Evolutionary conservation across 2,113 vertebrate genomes (phyloP), one percentile per base, ranked within the genome.

Genomic region (Zapus hudsonius): DNA sequence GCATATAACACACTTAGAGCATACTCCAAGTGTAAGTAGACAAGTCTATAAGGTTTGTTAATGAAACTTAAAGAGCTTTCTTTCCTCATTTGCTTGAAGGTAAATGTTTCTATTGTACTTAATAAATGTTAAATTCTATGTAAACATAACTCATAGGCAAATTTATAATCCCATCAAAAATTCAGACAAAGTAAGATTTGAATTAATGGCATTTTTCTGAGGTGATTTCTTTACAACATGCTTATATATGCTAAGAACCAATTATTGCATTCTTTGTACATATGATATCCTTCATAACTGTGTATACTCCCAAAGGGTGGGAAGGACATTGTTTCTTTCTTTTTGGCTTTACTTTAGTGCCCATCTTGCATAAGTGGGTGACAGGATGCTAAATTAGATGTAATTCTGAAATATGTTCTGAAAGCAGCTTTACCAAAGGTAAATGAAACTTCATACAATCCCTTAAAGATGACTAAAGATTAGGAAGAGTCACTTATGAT

Each of bases 201-300:
- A 86, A 83, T 47, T 85, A 31, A 76, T n/a, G 29, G 2, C 33
- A 64, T 61, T 93, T 94, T 94, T 22, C 25, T 93, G 22, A 63
- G 61, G 38, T 40, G 52, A 23, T 88, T 82, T 81, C 55, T 74
- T 86, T 64, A 6, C 16, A 75, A 13, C 61, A 27, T 87, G 75
- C 40, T 81, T 27, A 59, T 61, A 67, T 22, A 72, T 36, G 44
- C n/a, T 76, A 42, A 4, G 73, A 40, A 15, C 13, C 2, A 42
- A 66, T 84, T 61, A 16, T 6, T 89, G 9, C 85, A 3, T 47
- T 80, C 22, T 57, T 82, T 82, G 40, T 8, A 42, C 12, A 20
- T 27, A 16, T 3, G 12, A 20, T 67, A 1, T 44, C 8, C 36
- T 7, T 90, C 15, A 15, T 40, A 83, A 82, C 7, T 78, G 19